Evolutionary conservation across 2,113 vertebrate species (phyloP), one percentile per base, ranked within the genome.

Genomic region (Paramisgurnus dabryanus): DNA sequence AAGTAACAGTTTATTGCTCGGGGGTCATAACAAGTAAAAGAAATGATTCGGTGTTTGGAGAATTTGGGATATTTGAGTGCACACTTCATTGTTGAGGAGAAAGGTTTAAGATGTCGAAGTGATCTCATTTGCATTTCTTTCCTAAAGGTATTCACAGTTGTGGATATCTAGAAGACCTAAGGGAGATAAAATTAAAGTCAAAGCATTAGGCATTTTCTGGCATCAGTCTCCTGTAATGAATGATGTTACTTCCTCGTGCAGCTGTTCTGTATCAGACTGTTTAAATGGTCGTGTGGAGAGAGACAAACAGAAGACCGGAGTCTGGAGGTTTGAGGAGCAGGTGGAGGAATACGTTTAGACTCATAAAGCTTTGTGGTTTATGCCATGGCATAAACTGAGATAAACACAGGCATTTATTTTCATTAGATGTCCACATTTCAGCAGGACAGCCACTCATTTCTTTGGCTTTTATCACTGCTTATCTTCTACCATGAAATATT

Each of bases 181-280:
- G 17, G 70, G 50, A 58, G 53, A 18, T 57, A 58, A 50, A 65
- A 39, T 76, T 49, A 47, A 80, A 76, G 66, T 43, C 12, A 18
- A 18, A 67, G 58, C 58, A 65, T 49, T 70, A 64, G 6, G 18
- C 13, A 47, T 68, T 83, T 68, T 75, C 50, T 41, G 50, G 50
- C 69, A 39, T 57, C 34, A 10, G 17, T 57, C 50, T 72, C 0
- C 49, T 57, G 3, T 69, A 73, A 40, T 47, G 47, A 58, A 74
- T 75, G 64, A 17, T 17, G 15, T 58, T 67, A 18, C 13, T 71
- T 66, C 53, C 70, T 75, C 40, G 18, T 27, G 77, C 82, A 83
- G 82, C 72, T 83, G 82, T 69, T 55, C 57, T 67, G 41, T 27
- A 69, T 76, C 40, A 43, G 72, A n/a, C 64, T 13, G 61, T 71